Percentiles rank a stretch among this genome's conserved stretches.
phyloP scores from a whole-genome alignment of 1,140 invertebrate genomes.

The Neodiprion pinetum region DNA sequence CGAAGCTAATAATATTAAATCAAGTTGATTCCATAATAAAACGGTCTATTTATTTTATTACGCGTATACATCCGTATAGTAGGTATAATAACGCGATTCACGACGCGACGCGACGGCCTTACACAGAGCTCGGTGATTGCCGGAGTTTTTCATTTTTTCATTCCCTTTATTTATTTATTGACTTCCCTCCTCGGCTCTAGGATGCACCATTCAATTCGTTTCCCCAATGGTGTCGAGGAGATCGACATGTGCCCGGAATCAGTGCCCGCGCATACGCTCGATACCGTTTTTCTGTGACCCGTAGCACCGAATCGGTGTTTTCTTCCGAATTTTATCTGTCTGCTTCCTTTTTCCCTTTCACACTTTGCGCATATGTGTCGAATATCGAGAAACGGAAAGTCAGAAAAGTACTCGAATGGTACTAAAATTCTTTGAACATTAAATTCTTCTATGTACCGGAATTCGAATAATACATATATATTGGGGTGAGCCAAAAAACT shows the following conservation, averaged over 20 bases:
- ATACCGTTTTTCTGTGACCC: too few relatives aligned
- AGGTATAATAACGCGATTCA: too few relatives aligned
- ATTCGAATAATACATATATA: too few relatives aligned
- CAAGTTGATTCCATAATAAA: slow-evolving; percentile 16
- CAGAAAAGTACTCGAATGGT: too few relatives aligned
- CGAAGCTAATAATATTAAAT: slow-evolving; percentile 16
- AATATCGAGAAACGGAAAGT: too few relatives aligned
- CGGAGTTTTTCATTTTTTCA: background rate
- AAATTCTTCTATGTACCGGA: too few relatives aligned
- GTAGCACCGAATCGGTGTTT: too few relatives aligned
- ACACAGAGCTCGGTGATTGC: slow-evolving; percentile 8
- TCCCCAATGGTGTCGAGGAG: background rate
- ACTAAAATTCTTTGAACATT: too few relatives aligned
- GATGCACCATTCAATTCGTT: background rate
- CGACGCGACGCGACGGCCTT: background rate
- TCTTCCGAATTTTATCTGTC: too few relatives aligned
- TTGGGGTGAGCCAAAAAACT: too few relatives aligned
- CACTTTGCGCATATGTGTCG: too few relatives aligned
- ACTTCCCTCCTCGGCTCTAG: background rate
- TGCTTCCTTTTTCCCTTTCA: too few relatives aligned
- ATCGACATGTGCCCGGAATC: background rate
- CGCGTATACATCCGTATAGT: background rate
- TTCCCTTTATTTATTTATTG: background rate
- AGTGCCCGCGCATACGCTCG: background rate
- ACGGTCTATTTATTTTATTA: slow-evolving; percentile 13